A percentile compares a stretch with the other conserved stretches of the same genome.
Evolutionary conservation across 2,797 vertebrate genomes (phyloP).

Genomic region (Nothura maculosa): DNA sequence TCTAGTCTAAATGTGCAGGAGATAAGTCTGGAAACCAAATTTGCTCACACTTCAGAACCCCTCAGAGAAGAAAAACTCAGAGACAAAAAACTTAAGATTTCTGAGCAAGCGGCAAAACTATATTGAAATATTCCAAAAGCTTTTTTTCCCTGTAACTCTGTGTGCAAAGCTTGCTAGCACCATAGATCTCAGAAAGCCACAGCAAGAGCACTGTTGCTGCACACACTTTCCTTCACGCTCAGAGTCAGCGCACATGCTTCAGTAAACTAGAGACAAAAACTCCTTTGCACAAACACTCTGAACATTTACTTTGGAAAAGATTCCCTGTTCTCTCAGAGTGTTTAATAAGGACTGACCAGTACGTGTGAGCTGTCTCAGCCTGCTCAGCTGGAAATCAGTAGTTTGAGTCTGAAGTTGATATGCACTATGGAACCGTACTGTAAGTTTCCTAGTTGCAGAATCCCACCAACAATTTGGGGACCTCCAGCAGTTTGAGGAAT

Average conservation of each 20-base stretch:
- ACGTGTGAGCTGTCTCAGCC: not conserved
- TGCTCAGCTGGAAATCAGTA: accelerated
- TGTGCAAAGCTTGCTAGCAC: not conserved
- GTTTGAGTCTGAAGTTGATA: not conserved
- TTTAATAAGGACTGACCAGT: not conserved
- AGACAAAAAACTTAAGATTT: not conserved
- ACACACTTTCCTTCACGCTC: not conserved
- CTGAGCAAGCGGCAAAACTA: not conserved
- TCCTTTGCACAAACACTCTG: accelerated
- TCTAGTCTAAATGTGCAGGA: not conserved
- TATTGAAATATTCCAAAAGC: not conserved
- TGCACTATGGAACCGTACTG: accelerated
- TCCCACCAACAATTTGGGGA: not conserved
- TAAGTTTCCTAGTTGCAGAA: not conserved
- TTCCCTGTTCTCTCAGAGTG: not conserved
- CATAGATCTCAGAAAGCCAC: not conserved
- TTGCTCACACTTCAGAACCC: not conserved
- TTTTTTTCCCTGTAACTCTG: not conserved
- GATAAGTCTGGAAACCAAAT: not conserved
- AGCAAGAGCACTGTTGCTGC: not conserved
- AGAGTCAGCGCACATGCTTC: not conserved
- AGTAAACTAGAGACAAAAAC: not conserved
- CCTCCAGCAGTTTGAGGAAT: not conserved
- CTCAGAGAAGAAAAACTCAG: no score
- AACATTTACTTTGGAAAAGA: not conserved